These are phyloP conservation scores for Diorhabda elongata DNA, from an alignment of 1,140 invertebrate genomes.

Conservation along the genomic window DNA sequence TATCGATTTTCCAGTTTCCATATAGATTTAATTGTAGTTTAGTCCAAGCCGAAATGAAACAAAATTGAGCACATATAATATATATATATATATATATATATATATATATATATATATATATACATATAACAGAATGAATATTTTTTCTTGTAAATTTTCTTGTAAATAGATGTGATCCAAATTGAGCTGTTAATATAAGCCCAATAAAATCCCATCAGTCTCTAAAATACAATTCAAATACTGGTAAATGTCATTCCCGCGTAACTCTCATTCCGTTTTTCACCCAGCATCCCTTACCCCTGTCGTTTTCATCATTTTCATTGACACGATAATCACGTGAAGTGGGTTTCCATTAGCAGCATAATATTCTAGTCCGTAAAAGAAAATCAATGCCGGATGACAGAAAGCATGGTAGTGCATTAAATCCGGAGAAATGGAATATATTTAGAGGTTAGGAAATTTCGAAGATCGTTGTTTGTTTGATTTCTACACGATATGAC, in stretches of 20 bases:
- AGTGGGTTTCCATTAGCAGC: conserved; percentile 22
- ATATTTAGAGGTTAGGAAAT: background rate
- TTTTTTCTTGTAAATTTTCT: no score
- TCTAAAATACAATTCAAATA: background rate
- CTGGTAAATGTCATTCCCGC: background rate
- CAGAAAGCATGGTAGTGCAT: background rate
- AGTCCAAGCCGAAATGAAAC: no score
- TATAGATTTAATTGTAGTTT: no score
- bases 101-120: no score
- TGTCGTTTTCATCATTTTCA: conserved; percentile 25
- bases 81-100: no score
- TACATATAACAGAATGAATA: no score
- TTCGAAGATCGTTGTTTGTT: background rate
- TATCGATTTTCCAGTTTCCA: no score
- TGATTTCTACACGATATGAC: background rate
- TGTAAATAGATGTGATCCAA: no score
- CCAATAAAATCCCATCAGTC: background rate
- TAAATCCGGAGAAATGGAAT: conserved; percentile 5
- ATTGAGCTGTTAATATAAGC: background rate
- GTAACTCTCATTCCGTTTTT: background rate
- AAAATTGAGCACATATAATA: no score
- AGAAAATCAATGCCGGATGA: conserved; percentile 12
- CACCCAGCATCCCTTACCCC: conserved; percentile 12
- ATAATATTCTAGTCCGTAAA: conserved; percentile 7
- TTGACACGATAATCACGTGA: conserved; percentile 31